Percentiles rank a stretch among this genome's conserved stretches.
phyloP scores from a whole-genome alignment of 2,113 vertebrate genomes.

The Bungarus multicinctus region DNA sequence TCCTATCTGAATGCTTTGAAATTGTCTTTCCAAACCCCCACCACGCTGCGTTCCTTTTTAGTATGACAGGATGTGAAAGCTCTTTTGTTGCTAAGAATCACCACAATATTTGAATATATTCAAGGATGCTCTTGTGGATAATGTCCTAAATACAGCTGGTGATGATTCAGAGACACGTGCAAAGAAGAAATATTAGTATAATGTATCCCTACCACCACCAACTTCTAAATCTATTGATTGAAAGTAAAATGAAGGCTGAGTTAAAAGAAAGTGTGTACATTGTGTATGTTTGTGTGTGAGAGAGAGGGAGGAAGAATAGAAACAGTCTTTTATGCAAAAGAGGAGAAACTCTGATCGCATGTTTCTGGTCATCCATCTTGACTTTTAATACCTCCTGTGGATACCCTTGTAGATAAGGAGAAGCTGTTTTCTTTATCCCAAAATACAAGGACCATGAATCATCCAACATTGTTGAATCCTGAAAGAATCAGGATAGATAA shows the following conservation, averaged over 20 bases:
- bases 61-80: background rate
- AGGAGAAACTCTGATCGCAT: background rate
- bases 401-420: background rate
- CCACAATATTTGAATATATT: background rate
- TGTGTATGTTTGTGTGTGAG: background rate
- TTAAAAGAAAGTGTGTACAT: background rate
- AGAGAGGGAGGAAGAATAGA: background rate
- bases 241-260: background rate
- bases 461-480: background rate
- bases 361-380: background rate
- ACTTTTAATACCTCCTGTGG: background rate
- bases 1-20: background rate
- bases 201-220: background rate
- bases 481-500: background rate
- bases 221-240: background rate
- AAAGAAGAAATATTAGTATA: conserved; percentile 8
- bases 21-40: background rate
- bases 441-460: background rate
- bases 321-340: background rate
- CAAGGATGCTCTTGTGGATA: background rate
- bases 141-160: conserved; percentile 11
- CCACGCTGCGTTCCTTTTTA: background rate
- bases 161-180: background rate
- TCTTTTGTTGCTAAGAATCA: background rate
- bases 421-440: background rate